Evolutionary conservation across 1,140 invertebrate genomes (phyloP), one percentile per base, ranked within the genome.

Genomic region (Panagrolaimus sp.): DNA sequence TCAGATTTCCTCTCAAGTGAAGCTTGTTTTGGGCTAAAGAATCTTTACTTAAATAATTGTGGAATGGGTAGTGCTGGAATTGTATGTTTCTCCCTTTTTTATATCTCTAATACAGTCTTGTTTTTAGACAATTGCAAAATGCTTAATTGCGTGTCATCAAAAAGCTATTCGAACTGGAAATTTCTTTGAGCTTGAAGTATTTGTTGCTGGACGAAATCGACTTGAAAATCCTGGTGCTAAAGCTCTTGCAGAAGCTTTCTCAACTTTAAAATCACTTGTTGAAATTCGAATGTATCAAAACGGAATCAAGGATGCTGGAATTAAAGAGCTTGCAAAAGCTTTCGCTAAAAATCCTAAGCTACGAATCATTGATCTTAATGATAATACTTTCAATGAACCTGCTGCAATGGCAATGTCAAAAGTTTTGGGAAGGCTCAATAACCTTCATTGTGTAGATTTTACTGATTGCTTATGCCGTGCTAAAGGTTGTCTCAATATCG

Each of bases 261-360:
- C 88, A 85, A 89, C 90, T 82, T 82, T 63, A 73, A 63, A 89
- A 51, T 91, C 89, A 4, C 85, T 98, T 7, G 91, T 95, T 85
- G 90, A 93, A 84, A 87, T 98, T 63, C 87, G 88, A 1, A 93
- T 98, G 89, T 92, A 92, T 13, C 95, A 98, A 85, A 98, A 98
- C 86, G 94, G 95, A 8, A 98, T 98, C 74, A 92, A 93, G 84
- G 88, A 89, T 77, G 80, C 85, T 0, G 96, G 95, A 1, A 89
- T 97, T 20, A 82, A 87, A 4, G 91, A 90, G 0, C 80, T 98
- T 1, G 89, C 90, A 0, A 86, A 89, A 16, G 90, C 91, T 0
- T 88, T 98, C 68, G 87, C 87, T 31, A 69, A 83, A 2, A 96
- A 96, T 84, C 84, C 86, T 8, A 86, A 88, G n/a, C 85, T 97